Evolutionary conservation across 2,888 invertebrate species (phyloP), one percentile per base, ranked within the genome.

Genomic region (Lepidocyrtoides sp.): DNA sequence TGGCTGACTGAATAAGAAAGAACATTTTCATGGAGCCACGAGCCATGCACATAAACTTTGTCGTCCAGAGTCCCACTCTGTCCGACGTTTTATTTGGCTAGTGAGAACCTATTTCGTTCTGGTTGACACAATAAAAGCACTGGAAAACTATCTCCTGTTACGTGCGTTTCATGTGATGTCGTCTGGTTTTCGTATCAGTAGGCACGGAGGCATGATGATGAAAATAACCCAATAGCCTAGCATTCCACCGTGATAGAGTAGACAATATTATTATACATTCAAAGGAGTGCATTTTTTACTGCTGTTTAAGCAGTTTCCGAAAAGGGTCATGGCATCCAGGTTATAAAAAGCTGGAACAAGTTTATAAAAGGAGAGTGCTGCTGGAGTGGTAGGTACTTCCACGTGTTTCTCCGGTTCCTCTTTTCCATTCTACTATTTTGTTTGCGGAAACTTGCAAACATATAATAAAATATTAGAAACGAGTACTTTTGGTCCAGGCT

Each of bases 251-350:
- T n/a, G n/a, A n/a, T n/a, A 60, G 17, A 60, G 7, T 26, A 48
- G 0, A 12, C 17, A 17, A 75, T 14, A 75, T 23, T 26, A 48
- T 75, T 75, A 44, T 26, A 26, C 26, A 84, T 84, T 63, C 84
- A 69, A 51, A 84, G 48, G 84, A 69, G 69, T 84, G 69, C 84
- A 84, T 66, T 48, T 54, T 83, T 84, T 82, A 84, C 69, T 66
- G 69, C 69, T 51, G 48, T 32, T 84, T 69, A 84, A 51, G 84
- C 69, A 82, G 63, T 63, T 82, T 63, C 44, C 48, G 23, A 60
- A 60, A 81, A 57, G 57, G 57, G 79, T 79, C 75, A 77, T 57
- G 79, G 10, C 81, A 36, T 29, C 17, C 12, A 26, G 36, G 57
- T 32, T 79, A 17, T 79, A 79, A 54, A 23, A 63, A 17, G 36